Evolutionary conservation across 1,140 invertebrate species (phyloP).

Genomic region (Holotrichia oblita): DNA sequence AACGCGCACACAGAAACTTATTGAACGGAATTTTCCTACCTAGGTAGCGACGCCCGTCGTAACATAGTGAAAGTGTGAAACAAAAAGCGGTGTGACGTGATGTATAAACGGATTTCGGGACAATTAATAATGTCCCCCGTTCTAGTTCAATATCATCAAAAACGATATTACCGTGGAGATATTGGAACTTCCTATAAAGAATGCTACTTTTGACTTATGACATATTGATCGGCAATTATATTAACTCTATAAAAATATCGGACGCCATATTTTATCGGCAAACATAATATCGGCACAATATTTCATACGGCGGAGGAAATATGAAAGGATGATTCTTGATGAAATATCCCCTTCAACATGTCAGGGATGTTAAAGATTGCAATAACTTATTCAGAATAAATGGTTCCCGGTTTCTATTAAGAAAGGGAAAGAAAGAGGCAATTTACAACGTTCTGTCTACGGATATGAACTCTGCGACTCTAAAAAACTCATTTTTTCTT

Average conservation of each 20-base stretch:
- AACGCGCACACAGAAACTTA: too few relatives aligned
- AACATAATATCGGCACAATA: constrained; percentile 39
- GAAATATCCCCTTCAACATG: constrained; percentile 43
- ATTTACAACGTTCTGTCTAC: constrained; percentile 1
- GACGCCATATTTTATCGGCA: constrained; percentile 39
- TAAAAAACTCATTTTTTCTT: too few relatives aligned
- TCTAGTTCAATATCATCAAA: constrained; percentile 25
- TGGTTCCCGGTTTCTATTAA: constrained; percentile 23
- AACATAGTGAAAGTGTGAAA: constrained; percentile 15
- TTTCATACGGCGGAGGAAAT: constrained; percentile 33
- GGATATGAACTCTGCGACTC: not conserved
- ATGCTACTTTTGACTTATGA: constrained; percentile 39
- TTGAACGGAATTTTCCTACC: too few relatives aligned
- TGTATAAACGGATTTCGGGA: constrained; percentile 4
- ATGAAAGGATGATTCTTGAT: constrained; percentile 42
- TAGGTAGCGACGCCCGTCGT: too few relatives aligned
- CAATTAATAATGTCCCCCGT: constrained; percentile 18
- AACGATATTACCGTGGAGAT: constrained; percentile 15
- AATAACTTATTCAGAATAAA: constrained; percentile 41
- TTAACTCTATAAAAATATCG: constrained; percentile 45
- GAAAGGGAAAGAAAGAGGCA: not conserved
- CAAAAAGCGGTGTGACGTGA: not conserved
- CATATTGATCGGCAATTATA: constrained; percentile 45
- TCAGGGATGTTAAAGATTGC: constrained; percentile 41
- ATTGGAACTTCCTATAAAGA: constrained; percentile 26